Evolutionary conservation across 2,797 vertebrate species (phyloP).

Genomic region (Sparidentex hasta): DNA sequence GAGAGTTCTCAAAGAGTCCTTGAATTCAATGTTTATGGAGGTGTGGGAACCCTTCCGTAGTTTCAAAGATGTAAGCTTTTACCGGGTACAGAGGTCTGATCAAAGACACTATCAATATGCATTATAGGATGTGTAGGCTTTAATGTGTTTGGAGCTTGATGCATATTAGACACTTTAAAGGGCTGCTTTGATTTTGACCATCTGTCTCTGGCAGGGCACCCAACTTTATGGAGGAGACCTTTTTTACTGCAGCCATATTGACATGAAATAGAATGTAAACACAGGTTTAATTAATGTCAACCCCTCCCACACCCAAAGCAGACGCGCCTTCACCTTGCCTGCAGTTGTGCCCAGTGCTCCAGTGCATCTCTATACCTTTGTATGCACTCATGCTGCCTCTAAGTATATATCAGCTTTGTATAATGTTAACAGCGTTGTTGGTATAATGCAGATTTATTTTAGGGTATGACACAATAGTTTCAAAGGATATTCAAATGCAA

Average conservation of each 20-base stretch:
- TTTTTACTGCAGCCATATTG: too few species aligned
- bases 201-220: background rate
- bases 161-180: background rate
- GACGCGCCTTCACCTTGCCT: background rate
- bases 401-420: background rate
- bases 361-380: background rate
- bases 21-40: too few species aligned
- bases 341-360: background rate
- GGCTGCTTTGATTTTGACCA: background rate
- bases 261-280: too few species aligned
- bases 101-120: background rate
- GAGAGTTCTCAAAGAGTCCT: too few species aligned
- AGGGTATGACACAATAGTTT: background rate
- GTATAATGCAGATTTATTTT: background rate
- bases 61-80: background rate
- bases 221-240: background rate
- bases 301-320: background rate
- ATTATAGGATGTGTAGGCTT: background rate
- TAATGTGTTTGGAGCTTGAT: background rate
- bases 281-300: background rate
- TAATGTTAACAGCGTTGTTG: background rate
- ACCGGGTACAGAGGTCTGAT: background rate
- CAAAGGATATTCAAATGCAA: too few species aligned
- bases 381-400: background rate
- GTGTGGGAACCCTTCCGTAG: background rate